Evolutionary conservation across 2,113 vertebrate species (phyloP).

Genomic region (Mobula hypostoma): DNA sequence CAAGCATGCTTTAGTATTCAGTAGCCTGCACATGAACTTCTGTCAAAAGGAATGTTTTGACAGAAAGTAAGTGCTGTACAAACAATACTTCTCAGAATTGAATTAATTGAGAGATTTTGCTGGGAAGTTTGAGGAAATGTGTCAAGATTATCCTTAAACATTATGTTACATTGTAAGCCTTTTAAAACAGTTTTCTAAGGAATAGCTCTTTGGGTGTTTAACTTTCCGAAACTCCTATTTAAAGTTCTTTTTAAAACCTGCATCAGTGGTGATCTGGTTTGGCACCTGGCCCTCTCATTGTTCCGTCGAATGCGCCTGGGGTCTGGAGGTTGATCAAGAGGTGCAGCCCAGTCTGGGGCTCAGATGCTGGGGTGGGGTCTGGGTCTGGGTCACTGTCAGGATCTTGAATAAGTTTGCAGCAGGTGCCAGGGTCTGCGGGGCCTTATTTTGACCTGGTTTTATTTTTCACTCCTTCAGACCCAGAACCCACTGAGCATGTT

Average conservation of each 20-base stretch:
- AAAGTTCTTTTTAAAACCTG: neutral
- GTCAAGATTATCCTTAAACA: neutral
- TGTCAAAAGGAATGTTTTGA: neutral
- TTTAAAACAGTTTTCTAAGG: neutral
- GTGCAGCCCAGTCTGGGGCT: too few relatives aligned
- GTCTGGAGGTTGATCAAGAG: too few relatives aligned
- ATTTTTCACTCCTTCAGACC: too few relatives aligned
- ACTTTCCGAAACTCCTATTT: neutral
- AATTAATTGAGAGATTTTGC: neutral
- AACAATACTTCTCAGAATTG: neutral
- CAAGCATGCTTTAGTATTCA: neutral
- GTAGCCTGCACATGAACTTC: neutral
- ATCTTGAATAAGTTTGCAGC: too few relatives aligned
- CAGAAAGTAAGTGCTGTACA: neutral
- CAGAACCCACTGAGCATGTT: too few relatives aligned
- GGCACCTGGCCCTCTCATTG: too few relatives aligned
- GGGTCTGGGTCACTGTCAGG: too few relatives aligned
- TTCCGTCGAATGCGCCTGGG: too few relatives aligned
- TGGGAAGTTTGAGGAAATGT: neutral
- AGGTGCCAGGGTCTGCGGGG: too few relatives aligned
- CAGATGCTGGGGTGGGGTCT: too few relatives aligned
- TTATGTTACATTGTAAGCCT: neutral
- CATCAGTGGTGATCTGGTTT: neutral
- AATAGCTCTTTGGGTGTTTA: neutral
- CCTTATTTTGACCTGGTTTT: too few relatives aligned